Evolutionary conservation across 2,888 invertebrate species (phyloP).

Genomic region (Barypeithes pellucidus): DNA sequence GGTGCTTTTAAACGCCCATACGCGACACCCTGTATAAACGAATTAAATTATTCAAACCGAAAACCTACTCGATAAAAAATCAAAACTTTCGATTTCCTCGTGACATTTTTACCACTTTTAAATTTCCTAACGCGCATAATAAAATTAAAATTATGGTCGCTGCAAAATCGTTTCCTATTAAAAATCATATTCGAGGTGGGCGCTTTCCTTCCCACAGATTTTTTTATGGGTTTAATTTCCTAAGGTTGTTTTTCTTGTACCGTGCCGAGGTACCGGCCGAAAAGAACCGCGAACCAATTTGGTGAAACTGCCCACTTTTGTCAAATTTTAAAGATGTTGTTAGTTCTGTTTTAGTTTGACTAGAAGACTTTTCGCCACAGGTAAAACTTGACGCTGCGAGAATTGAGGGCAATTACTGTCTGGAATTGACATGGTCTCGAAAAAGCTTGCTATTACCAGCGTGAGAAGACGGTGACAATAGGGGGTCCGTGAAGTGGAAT

Average conservation of each 20-base stretch:
- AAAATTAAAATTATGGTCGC: conserved; percentile 12
- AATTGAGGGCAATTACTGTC: too few species aligned
- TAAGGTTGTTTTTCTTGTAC: conserved; percentile 18
- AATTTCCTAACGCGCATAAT: conserved; percentile 11
- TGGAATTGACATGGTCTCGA: too few species aligned
- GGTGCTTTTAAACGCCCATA: too few species aligned
- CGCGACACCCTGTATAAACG: too few species aligned
- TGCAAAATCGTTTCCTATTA: conserved; percentile 15
- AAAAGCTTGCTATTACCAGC: too few species aligned
- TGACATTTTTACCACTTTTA: conserved; percentile 5
- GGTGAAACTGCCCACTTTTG: conserved; percentile 35
- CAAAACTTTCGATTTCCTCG: conserved; percentile 23
- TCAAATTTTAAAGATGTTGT: conserved; percentile 22
- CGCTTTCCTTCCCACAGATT: conserved; percentile 31
- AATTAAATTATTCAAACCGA: conserved; percentile 9
- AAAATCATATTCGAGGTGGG: conserved; percentile 23
- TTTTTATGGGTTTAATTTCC: conserved; percentile 32
- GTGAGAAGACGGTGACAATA: too few species aligned
- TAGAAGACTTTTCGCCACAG: background rate
- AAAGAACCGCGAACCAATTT: conserved; percentile 26
- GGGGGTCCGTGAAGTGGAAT: too few species aligned
- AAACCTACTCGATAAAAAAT: conserved; percentile 4
- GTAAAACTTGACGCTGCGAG: too few species aligned
- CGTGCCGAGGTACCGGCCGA: conserved; percentile 21
- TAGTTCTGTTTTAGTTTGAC: background rate